phyloP scores from a whole-genome alignment of 2,797 vertebrate genomes.

The Sylvia borin region DNA sequence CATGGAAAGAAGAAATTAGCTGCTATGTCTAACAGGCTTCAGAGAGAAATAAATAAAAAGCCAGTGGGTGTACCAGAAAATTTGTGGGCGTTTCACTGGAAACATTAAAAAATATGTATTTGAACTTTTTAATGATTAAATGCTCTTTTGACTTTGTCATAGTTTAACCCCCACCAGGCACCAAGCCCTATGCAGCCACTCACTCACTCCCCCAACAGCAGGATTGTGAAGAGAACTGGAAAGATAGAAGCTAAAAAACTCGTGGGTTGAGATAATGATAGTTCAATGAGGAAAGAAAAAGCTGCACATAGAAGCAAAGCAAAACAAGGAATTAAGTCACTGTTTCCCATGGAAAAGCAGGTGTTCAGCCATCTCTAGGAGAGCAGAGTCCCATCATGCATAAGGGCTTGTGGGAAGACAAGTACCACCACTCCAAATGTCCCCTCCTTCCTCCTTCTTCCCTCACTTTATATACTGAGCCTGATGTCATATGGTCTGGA shows the following conservation, averaged over 20 bases:
- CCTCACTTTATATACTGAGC: neutral
- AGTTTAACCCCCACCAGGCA: neutral
- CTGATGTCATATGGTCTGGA: neutral
- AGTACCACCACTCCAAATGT: neutral
- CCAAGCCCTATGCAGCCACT: neutral
- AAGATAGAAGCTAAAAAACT: neutral
- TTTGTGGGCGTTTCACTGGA: neutral
- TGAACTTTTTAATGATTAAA: neutral
- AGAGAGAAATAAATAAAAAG: neutral
- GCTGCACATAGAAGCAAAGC: neutral
- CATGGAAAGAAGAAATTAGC: neutral
- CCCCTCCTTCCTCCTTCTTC: neutral
- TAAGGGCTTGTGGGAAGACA: neutral
- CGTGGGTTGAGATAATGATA: neutral
- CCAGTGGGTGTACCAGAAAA: neutral
- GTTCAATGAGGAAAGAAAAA: neutral
- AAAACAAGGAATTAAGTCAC: neutral
- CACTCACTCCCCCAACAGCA: neutral
- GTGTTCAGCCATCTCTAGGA: neutral
- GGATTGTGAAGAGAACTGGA: neutral
- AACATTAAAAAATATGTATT: neutral
- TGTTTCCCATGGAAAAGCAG: neutral
- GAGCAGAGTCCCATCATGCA: accelerated
- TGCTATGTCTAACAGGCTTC: neutral
- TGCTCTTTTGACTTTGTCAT: neutral